phyloP scores from a whole-genome alignment of 2,797 vertebrate species.

The Acanthiza pusilla region DNA sequence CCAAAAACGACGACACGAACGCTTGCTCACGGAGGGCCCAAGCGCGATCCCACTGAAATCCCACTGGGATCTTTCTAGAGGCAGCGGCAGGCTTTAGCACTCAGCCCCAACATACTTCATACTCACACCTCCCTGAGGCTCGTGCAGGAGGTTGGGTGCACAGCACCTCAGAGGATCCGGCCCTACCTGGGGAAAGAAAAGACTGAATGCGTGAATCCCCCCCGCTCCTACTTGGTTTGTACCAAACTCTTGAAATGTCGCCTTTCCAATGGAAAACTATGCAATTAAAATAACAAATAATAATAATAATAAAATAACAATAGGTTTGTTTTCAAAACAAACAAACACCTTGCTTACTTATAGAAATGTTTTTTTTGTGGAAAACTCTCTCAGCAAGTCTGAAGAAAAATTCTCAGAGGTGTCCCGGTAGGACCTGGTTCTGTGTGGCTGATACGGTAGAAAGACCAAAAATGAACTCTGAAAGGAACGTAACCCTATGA shows the following conservation, averaged over 20 bases:
- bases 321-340: slow-evolving; percentile 66
- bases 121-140: background rate
- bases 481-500: slow-evolving; percentile 76
- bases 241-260: slow-evolving; percentile 71
- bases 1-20: background rate
- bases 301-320: slow-evolving; percentile 61
- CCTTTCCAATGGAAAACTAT: slow-evolving; percentile 65
- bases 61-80: background rate
- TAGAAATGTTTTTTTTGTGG: slow-evolving; percentile 68
- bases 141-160: slow-evolving; percentile 25
- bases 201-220: slow-evolving; percentile 17
- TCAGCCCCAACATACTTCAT: background rate
- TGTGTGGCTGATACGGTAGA: slow-evolving; percentile 73
- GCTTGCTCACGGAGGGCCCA: background rate
- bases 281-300: slow-evolving; percentile 73
- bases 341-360: slow-evolving; percentile 68
- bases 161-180: slow-evolving; percentile 44
- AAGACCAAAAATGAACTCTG: slow-evolving; percentile 72
- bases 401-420: slow-evolving; percentile 75
- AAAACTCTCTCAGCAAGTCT: slow-evolving; percentile 75
- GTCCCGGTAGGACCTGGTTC: slow-evolving; percentile 73
- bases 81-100: background rate
- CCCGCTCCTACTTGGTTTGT: slow-evolving; percentile 61
- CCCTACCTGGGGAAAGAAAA: slow-evolving; percentile 62
- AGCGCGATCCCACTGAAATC: background rate